Evolutionary conservation across 2,888 invertebrate species (phyloP).

Genomic region (Dicroscelio sp.): DNA sequence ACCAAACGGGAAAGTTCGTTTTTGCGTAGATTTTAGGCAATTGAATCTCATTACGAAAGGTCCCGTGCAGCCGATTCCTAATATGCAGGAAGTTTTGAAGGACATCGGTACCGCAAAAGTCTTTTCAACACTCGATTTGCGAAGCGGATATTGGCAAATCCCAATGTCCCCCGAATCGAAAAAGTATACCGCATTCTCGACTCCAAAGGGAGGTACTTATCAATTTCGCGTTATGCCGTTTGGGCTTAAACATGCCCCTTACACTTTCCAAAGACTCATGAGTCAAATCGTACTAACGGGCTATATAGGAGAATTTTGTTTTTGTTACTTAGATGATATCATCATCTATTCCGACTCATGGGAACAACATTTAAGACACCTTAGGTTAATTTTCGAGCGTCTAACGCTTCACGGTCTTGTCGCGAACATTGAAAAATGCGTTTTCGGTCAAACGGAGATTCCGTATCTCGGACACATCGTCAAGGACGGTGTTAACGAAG

Average conservation of each 20-base stretch:
- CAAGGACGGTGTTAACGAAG: neutral
- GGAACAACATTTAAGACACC: neutral
- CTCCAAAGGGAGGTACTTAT: neutral
- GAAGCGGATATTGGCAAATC: too few relatives aligned
- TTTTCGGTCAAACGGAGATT: neutral
- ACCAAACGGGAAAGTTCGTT: slow-evolving; percentile 58
- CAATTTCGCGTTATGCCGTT: slow-evolving; percentile 22
- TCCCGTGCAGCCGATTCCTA: slow-evolving; percentile 22
- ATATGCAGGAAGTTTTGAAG: slow-evolving; percentile 5
- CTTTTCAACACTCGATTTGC: too few relatives aligned
- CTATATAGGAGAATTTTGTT: neutral
- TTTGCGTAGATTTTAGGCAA: slow-evolving; percentile 31
- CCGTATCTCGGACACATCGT: slow-evolving; percentile 1
- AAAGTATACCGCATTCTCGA: too few relatives aligned
- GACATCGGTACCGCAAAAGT: too few relatives aligned
- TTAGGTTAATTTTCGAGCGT: neutral
- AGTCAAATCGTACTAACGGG: too few relatives aligned
- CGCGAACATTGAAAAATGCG: neutral
- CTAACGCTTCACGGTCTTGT: neutral
- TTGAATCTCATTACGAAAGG: slow-evolving; percentile 31
- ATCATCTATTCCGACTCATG: neutral
- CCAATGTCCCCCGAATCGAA: slow-evolving; percentile 12
- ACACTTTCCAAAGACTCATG: too few relatives aligned
- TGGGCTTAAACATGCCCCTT: too few relatives aligned
- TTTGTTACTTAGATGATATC: slow-evolving; percentile 5